Evolutionary conservation across 53 echinoderm and acorn worm species (phyloP).

Genomic region (Holothuria scabra): DNA sequence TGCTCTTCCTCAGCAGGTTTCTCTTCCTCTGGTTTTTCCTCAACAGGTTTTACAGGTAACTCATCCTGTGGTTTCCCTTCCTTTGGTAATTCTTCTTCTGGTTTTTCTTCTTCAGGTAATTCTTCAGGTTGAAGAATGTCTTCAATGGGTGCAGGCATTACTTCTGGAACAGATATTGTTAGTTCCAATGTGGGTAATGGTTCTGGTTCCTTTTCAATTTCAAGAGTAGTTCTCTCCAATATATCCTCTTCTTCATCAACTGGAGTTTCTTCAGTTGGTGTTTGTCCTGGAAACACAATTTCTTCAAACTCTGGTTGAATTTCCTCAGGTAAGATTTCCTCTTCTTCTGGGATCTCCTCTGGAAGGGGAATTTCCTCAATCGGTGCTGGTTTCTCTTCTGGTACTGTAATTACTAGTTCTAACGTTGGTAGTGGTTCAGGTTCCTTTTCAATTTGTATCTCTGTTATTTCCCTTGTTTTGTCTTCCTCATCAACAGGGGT

Average conservation of each 20-base stretch:
- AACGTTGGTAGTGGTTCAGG: constrained; percentile 31
- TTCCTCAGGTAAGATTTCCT: constrained; percentile 38
- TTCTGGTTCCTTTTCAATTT: constrained; percentile 38
- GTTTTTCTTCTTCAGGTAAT: background rate
- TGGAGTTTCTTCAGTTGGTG: constrained; percentile 1
- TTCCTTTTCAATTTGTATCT: constrained; percentile 51
- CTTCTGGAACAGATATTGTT: constrained; percentile 35
- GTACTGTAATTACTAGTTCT: constrained; percentile 37
- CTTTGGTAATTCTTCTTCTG: constrained; percentile 25
- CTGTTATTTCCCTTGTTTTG: constrained; percentile 13
- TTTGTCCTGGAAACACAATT: constrained; percentile 31
- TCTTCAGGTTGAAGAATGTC: constrained; percentile 45
- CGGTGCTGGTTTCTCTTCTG: constrained; percentile 42
- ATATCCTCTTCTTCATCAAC: constrained; percentile 31
- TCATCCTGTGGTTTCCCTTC: constrained; percentile 22
- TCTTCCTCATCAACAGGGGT: constrained; percentile 29
- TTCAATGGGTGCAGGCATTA: background rate
- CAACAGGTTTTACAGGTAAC: constrained; percentile 15
- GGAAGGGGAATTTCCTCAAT: constrained; percentile 57
- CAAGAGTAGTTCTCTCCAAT: constrained; percentile 17
- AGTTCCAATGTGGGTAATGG: constrained; percentile 31
- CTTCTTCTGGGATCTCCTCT: constrained; percentile 25
- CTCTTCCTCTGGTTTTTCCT: background rate
- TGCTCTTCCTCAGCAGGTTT: background rate
- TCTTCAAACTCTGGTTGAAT: constrained; percentile 29